These are phyloP conservation scores for Pygmarrhopalites habei DNA, from an alignment of 1,140 invertebrate species.

Conservation along the genomic window DNA sequence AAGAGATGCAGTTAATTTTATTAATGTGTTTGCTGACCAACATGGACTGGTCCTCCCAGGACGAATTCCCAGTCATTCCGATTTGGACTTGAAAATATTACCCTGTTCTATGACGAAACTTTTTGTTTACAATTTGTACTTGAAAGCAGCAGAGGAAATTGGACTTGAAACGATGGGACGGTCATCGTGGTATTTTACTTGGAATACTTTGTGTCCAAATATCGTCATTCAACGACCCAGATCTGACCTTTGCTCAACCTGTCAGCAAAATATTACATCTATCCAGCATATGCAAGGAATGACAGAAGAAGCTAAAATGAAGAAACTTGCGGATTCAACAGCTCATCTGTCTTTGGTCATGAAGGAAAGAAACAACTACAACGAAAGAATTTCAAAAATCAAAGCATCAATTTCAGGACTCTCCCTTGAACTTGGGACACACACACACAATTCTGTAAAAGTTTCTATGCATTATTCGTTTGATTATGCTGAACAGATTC, in stretches of 20 bases:
- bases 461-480: constrained; percentile 13
- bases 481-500: constrained; percentile 17
- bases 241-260: background rate
- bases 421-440: background rate
- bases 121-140: background rate
- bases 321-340: background rate
- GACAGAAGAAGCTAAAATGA: background rate
- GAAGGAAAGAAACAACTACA: background rate
- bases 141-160: background rate
- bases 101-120: background rate
- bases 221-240: background rate
- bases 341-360: background rate
- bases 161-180: no score
- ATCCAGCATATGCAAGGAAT: background rate
- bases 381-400: background rate
- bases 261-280: background rate
- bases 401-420: background rate
- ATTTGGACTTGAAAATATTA: background rate
- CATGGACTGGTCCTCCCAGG: background rate
- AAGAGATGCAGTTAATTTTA: no score
- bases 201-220: background rate
- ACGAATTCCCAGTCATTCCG: background rate
- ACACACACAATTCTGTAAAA: background rate
- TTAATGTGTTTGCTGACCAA: background rate
- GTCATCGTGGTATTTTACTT: background rate